phyloP scores from a whole-genome alignment of 2,797 vertebrate species.

The Phataginus tetradactyla region DNA sequence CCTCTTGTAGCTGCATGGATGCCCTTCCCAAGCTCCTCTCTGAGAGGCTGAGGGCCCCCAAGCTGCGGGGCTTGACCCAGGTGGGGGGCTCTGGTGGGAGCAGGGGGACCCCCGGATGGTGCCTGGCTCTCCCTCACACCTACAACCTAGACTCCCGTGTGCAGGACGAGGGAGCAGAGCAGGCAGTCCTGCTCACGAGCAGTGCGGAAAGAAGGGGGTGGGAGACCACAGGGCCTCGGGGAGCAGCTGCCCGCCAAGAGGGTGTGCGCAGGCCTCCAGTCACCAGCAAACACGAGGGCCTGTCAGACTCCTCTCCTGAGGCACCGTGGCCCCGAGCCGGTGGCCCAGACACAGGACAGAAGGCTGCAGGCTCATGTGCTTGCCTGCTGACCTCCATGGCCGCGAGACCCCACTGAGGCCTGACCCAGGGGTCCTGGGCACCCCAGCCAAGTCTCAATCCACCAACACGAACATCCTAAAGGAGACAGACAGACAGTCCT shows the following conservation, averaged over 20 bases:
- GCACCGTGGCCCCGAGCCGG: not conserved
- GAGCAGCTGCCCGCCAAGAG: too few relatives aligned
- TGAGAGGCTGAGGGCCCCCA: not conserved
- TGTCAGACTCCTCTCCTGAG: too few relatives aligned
- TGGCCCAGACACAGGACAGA: not conserved
- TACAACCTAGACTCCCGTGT: not conserved
- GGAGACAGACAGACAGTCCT: not conserved
- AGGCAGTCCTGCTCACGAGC: not conserved
- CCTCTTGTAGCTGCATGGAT: rapidly evolving
- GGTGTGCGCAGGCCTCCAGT: too few relatives aligned
- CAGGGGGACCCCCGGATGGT: not conserved
- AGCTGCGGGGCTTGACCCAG: not conserved
- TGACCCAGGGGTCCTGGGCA: not conserved
- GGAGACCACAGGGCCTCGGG: not conserved
- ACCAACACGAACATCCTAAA: too few relatives aligned
- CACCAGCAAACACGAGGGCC: not conserved
- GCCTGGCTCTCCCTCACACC: not conserved
- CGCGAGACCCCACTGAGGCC: not conserved
- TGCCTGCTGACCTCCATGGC: rapidly evolving
- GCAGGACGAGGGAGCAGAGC: not conserved
- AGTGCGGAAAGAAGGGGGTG: not conserved
- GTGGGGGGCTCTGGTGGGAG: not conserved
- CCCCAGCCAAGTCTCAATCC: not conserved
- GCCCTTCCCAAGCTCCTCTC: not conserved
- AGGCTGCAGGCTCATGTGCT: not conserved